Evolutionary conservation across 2,888 invertebrate genomes (phyloP).

Genomic region (Coenonympha glycerion): DNA sequence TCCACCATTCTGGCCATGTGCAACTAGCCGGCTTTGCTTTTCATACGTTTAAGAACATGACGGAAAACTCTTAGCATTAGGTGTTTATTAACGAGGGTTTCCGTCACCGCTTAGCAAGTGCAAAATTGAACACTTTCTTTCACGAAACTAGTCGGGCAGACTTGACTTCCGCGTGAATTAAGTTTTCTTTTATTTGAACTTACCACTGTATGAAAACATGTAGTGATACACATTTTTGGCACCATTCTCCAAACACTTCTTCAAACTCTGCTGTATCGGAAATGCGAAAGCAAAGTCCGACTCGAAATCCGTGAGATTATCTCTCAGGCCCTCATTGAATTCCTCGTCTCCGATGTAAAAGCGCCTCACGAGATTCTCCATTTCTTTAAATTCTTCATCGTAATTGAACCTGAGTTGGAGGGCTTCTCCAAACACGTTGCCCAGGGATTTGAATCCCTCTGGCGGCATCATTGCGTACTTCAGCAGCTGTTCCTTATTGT

Average conservation of each 20-base stretch:
- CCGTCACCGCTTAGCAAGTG: too few species aligned
- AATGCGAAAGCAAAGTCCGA: constrained; percentile 42
- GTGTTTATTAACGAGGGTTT: too few species aligned
- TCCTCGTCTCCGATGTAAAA: constrained; percentile 49
- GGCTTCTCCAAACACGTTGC: constrained; percentile 24
- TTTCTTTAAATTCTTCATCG: constrained; percentile 28
- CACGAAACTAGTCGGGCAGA: too few species aligned
- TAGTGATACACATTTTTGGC: constrained; percentile 41
- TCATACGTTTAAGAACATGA: too few species aligned
- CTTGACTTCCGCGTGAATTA: too few species aligned
- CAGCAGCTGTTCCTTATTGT: constrained; percentile 38
- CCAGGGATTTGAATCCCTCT: constrained; percentile 24
- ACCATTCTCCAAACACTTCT: constrained; percentile 37
- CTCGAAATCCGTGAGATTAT: constrained; percentile 35
- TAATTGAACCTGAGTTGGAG: constrained; percentile 34
- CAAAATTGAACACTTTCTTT: too few species aligned
- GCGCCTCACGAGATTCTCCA: constrained; percentile 34
- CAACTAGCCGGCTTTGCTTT: too few species aligned
- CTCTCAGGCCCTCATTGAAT: constrained; percentile 29
- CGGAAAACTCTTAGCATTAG: too few species aligned
- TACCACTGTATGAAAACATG: constrained; percentile 46
- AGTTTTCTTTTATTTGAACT: too few species aligned
- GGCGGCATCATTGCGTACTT: constrained; percentile 23
- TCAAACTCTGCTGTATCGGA: constrained; percentile 36
- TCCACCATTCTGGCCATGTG: too few species aligned